Evolutionary conservation across 2,888 invertebrate species (phyloP).

Genomic region (Pyrocoelia pectoralis): DNA sequence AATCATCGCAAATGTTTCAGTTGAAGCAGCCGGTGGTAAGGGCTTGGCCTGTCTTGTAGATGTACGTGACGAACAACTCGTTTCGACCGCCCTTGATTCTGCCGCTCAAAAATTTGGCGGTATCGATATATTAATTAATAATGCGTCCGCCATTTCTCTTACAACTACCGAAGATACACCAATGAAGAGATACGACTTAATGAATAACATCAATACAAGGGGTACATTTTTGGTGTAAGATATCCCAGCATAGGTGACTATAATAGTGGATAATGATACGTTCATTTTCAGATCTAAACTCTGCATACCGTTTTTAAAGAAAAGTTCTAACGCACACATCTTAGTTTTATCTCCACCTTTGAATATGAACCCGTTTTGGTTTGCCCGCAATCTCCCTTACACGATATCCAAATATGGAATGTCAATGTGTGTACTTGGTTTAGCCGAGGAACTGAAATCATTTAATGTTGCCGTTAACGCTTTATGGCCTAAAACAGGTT

Average conservation of each 20-base stretch:
- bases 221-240: slow-evolving; percentile 93
- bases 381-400: slow-evolving; percentile 91
- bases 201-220: slow-evolving; percentile 93
- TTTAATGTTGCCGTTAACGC: slow-evolving; percentile 92
- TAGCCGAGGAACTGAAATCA: slow-evolving; percentile 89
- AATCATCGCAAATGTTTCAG: slow-evolving; percentile 61
- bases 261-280: too few species aligned
- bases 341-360: slow-evolving; percentile 95
- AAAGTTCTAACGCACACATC: slow-evolving; percentile 91
- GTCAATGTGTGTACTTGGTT: slow-evolving; percentile 99
- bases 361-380: slow-evolving; percentile 90
- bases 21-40: slow-evolving; percentile 86
- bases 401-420: slow-evolving; percentile 99
- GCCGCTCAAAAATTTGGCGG: slow-evolving; percentile 91
- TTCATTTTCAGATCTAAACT: slow-evolving; percentile 86
- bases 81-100: slow-evolving; percentile 74
- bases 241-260: background rate
- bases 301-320: slow-evolving; percentile 87
- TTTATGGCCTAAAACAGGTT: slow-evolving; percentile 94
- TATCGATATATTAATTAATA: slow-evolving; percentile 94
- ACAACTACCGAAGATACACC: slow-evolving; percentile 84
- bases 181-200: slow-evolving; percentile 97
- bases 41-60: slow-evolving; percentile 89
- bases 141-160: slow-evolving; percentile 93
- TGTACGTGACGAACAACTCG: slow-evolving; percentile 82